phyloP scores from a whole-genome alignment of 2,888 invertebrate species.

The Sabellastarte sp. region DNA sequence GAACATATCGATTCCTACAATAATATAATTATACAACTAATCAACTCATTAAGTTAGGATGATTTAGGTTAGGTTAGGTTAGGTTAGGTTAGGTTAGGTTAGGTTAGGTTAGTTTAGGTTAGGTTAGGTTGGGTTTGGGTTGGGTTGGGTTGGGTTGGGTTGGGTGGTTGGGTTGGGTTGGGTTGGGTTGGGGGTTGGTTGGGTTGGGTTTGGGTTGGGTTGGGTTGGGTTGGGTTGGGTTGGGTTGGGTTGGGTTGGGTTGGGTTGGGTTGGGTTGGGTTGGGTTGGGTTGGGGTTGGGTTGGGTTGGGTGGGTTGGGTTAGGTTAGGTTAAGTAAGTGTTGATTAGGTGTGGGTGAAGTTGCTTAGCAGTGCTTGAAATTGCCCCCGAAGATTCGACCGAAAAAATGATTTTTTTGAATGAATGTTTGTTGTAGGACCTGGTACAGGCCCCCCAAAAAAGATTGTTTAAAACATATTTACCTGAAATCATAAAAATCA shows the following conservation, averaged over 20 bases:
- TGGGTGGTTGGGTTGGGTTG: neutral
- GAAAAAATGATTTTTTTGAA: no score
- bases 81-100: constrained; percentile 6
- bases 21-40: no score
- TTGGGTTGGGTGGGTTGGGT: neutral
- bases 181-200: neutral
- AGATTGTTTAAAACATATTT: no score
- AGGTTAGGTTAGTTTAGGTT: constrained; percentile 2
- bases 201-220: neutral
- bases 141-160: neutral
- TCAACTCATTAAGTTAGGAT: no score
- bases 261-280: neutral
- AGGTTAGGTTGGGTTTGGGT: constrained; percentile 6
- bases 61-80: constrained; percentile 7
- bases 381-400: no score
- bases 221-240: neutral
- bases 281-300: neutral
- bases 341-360: no score
- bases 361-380: no score
- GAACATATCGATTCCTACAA: no score
- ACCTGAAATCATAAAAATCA: no score
- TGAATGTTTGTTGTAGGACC: no score
- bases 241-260: neutral
- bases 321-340: neutral
- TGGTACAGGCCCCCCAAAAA: no score